Base-by-base conservation (phyloP, 2,888 invertebrate species). In the Aphidius colemani region DNA sequence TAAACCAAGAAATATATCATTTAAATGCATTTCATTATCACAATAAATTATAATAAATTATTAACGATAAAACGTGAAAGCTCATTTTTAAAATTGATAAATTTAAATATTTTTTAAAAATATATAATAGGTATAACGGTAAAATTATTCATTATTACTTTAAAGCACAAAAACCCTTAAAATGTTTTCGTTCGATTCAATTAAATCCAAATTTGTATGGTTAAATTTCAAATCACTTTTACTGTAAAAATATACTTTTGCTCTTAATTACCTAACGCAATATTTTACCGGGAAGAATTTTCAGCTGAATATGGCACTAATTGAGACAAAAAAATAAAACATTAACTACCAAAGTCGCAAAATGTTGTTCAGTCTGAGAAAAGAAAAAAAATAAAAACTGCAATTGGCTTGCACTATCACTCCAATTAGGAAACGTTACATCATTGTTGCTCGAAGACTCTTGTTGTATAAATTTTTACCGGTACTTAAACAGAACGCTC, bases 391-490 rank as follows among this genome's bases (percentile, higher is more conserved):
- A 72, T 70, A 74, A 76, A 30, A 75, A 75, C 73, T 74, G 75
- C 75, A 74, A 77, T 77, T 72, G 73, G 65, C 56, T 44, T 63
- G 67, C 69, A 70, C 72, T 72, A 75, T 76, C 75, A 71, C 69
- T 74, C 70, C 74, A 77, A 77, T 80, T 80, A 76, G 78, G 78
- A 81, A 77, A 78, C 69, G 71, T 78, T 77, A 76, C 75, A 68
- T 72, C 75, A 74, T 67, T 66, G 57, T 46, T 46, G 45, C 46
- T 46, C 46, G n/a, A n/a, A 41, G 43, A 30, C 53, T 41, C 67
- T 11, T 39, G 51, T 66, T 61, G 62, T 70, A 70, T 71, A 70
- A 65, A 72, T 72, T 72, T 70, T 63, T 66, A 68, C 66, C 66
- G 65, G 62, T 53, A 48, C 39, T 51, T 48, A 65, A 61, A 63